Base-by-base conservation (phyloP, 2,797 vertebrate species). In the Propithecus perrieri region DNA sequence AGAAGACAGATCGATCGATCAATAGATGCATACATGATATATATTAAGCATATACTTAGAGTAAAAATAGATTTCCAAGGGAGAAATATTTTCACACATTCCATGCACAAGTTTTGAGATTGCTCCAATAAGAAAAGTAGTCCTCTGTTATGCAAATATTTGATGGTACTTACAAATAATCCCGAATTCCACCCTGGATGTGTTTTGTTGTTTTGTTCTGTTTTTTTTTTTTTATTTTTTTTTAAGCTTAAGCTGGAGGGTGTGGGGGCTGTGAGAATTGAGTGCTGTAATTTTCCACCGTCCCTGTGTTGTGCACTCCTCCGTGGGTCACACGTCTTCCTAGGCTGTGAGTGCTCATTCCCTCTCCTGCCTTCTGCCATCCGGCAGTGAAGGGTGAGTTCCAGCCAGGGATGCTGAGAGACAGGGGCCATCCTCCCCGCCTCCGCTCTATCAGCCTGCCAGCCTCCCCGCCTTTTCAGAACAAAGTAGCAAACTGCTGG, bases 61-160 rank as follows among this genome's bases (percentile, higher is more conserved):
- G 20, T 72, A 94, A 93, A 95, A 92, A 85, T 59, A 84, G 63
- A 87, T 85, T 89, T 91, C 50, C 17, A 59, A 61, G 33, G 53
- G 10, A 71, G 28, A 95, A 92, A 93, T 80, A 87, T 69, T 92
- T 88, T 93, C 65, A 85, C 43, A 81, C 35, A 57, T 61, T 89
- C n/a, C 38, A 74, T 90, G 55, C 55, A 67, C 20, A 80, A 85
- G 59, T 30, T 75, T 75, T 89, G 48, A 72, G 69, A 81, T 61
- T 55, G 18, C 59, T 95, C 86, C 48, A 93, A 86, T 91, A 72
- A 89, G 30, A 74, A 96, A 90, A 83, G 83, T 59, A 57, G 18
- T 89, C 84, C 96, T 81, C 65, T 81, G 35, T 80, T 89, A 48
- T 81, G 53, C 85, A 95, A 91, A 93, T 96, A 78, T 96, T 87